phyloP scores from a whole-genome alignment of 2,113 vertebrate genomes.

The Oncorhynchus clarkii region DNA sequence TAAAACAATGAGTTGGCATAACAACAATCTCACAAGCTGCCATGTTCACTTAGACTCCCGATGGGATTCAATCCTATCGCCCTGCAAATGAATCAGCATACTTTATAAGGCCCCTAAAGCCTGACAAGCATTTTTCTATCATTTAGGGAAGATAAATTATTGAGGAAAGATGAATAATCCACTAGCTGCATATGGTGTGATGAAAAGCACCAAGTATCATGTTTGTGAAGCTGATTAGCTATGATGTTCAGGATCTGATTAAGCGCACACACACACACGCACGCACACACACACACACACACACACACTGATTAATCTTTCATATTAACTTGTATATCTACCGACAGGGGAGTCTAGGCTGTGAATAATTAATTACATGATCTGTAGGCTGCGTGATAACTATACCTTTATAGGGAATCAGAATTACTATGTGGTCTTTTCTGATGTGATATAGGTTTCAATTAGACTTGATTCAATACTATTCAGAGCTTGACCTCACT shows the following conservation, averaged over 20 bases:
- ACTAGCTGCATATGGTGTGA: neutral
- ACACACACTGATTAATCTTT: neutral
- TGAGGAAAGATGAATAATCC: neutral
- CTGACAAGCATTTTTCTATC: neutral
- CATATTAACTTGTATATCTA: neutral
- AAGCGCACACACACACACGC: neutral
- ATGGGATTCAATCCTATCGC: neutral
- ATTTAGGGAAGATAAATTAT: constrained; percentile 6
- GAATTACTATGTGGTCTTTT: too few species aligned
- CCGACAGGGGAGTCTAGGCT: neutral
- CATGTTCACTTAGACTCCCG: neutral
- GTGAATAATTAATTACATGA: neutral
- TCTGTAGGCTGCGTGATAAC: too few species aligned
- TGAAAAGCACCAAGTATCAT: neutral
- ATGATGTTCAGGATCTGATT: neutral
- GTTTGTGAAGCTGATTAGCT: neutral
- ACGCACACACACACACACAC: too few species aligned
- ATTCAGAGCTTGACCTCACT: too few species aligned
- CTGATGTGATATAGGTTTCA: too few species aligned
- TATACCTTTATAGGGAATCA: too few species aligned
- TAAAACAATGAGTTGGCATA: neutral
- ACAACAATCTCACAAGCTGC: neutral
- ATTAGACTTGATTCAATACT: too few species aligned
- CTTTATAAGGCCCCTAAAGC: neutral
- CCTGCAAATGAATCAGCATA: neutral